Percentiles rank a stretch among this genome's conserved stretches.
These are phyloP conservation scores for Seriola aureovittata DNA, from an alignment of 2,113 vertebrate genomes.

Conservation along the genomic window DNA sequence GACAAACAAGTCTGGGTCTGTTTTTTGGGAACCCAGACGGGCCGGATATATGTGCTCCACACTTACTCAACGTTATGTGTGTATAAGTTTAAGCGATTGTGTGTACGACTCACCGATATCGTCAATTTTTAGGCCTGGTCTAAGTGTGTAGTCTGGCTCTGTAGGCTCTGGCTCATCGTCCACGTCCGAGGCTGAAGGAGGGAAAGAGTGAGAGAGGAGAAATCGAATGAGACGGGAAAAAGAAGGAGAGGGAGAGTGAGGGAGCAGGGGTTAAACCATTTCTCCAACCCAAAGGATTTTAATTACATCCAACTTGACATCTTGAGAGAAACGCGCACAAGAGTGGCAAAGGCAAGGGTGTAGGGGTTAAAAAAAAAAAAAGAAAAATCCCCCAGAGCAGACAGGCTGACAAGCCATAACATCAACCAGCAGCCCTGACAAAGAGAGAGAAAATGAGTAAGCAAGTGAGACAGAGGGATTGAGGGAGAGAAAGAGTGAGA, in stretches of 20 bases:
- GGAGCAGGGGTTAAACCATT: constrained; percentile 59
- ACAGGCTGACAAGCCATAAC: constrained; percentile 66
- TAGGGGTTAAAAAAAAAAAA: constrained; percentile 61
- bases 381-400: constrained; percentile 43
- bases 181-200: constrained; percentile 86
- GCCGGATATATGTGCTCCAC: constrained; percentile 1
- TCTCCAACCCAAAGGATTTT: constrained; percentile 54
- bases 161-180: constrained; percentile 91
- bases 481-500: constrained; percentile 9
- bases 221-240: constrained; percentile 71
- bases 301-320: constrained; percentile 69
- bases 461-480: background rate
- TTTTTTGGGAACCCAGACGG: constrained; percentile 10
- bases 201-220: constrained; percentile 71
- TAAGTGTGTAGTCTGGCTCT: constrained; percentile 94
- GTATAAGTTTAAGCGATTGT: background rate
- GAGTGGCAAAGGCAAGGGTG: constrained; percentile 41
- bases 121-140: constrained; percentile 94
- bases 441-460: constrained; percentile 20
- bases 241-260: constrained; percentile 76
- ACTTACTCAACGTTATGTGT: constrained; percentile 17
- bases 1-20: background rate
- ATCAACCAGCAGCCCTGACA: constrained; percentile 41
- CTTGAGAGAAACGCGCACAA: constrained; percentile 41
- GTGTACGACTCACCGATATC: constrained; percentile 90